Evolutionary conservation across 1,140 invertebrate species (phyloP).

Genomic region (Leucophenga varia): DNA sequence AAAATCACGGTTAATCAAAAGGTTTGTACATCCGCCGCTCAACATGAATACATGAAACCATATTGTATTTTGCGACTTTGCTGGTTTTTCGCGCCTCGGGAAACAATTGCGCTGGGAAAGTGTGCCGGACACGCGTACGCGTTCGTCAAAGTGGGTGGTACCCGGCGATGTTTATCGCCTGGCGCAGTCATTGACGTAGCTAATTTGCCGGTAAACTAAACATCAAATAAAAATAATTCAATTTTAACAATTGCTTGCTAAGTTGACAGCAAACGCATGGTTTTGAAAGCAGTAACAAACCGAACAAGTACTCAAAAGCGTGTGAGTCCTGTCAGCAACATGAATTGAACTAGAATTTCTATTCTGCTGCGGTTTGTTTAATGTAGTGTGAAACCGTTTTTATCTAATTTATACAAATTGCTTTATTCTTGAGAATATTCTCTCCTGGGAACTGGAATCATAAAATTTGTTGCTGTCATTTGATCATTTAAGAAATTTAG

Average conservation of each 20-base stretch:
- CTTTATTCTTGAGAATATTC: slow-evolving; percentile 3
- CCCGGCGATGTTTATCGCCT: slow-evolving; percentile 9
- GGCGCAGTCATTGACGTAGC: slow-evolving; percentile 35
- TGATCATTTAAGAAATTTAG: no score
- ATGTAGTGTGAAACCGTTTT: slow-evolving; percentile 35
- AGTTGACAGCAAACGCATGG: no score
- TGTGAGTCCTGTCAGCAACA: no score
- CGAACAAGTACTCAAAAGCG: no score
- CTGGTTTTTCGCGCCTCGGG: slow-evolving; percentile 52
- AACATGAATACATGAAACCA: slow-evolving; percentile 19
- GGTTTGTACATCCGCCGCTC: slow-evolving; percentile 46
- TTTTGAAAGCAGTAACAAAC: no score
- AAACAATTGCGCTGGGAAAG: slow-evolving; percentile 8
- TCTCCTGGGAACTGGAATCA: slow-evolving; percentile 35
- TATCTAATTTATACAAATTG: slow-evolving; percentile 31
- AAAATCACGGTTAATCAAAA: slow-evolving; percentile 45
- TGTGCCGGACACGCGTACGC: slow-evolving; percentile 27
- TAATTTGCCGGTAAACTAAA: slow-evolving; percentile 53
- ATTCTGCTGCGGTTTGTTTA: slow-evolving; percentile 24
- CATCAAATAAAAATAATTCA: slow-evolving; percentile 56
- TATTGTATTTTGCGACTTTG: slow-evolving; percentile 42
- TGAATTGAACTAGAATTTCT: no score
- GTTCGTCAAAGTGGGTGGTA: slow-evolving; percentile 17
- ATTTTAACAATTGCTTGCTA: slow-evolving; percentile 47
- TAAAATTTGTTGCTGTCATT: no score